Conservation (phyloP, 2,113 vertebrate genomes). For the Eubucco bourcierii region DNA sequence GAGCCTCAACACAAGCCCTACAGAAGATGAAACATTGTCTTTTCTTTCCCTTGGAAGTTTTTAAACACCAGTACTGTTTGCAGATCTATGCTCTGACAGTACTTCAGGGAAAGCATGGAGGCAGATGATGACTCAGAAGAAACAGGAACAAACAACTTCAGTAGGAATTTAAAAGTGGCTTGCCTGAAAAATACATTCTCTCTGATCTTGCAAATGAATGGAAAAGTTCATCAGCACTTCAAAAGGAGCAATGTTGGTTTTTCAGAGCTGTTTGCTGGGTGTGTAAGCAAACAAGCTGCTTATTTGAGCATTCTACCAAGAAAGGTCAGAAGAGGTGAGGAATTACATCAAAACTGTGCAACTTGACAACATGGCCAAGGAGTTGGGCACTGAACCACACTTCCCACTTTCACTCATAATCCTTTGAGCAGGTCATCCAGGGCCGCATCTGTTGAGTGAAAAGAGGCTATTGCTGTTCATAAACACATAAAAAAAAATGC, state of each 20-base stretch:
- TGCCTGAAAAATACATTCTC: background rate
- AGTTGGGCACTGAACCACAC: background rate
- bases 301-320: background rate
- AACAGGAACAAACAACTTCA: background rate
- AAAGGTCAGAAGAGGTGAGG: background rate
- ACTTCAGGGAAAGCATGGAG: background rate
- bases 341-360: background rate
- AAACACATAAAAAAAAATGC: background rate
- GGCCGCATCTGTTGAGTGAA: conserved; percentile 1
- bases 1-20: background rate
- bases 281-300: background rate
- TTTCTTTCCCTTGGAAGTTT: background rate
- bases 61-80: background rate
- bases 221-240: conserved; percentile 11
- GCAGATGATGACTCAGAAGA: background rate
- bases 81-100: background rate
- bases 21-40: background rate
- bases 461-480: background rate
- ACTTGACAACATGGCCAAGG: background rate
- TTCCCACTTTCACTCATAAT: background rate
- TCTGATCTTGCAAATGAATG: conserved; percentile 14
- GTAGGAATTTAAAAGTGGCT: background rate
- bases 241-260: background rate
- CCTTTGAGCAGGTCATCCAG: background rate
- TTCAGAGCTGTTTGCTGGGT: background rate